Base-by-base conservation (phyloP, 2,797 vertebrate genomes). In the Aplochiton taeniatus region DNA sequence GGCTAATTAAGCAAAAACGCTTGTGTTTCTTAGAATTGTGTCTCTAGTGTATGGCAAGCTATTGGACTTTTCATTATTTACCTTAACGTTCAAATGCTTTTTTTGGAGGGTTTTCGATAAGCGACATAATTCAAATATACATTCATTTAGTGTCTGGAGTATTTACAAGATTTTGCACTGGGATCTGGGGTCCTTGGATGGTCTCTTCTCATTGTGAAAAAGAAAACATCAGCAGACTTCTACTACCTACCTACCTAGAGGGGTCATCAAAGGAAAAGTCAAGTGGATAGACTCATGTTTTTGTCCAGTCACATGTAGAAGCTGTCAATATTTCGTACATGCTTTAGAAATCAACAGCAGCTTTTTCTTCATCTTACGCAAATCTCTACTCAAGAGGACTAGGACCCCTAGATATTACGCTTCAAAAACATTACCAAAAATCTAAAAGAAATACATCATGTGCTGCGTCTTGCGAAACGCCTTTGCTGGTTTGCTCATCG, bases 361-460 rank as follows among this genome's bases (percentile, higher is more conserved):
- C 11, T 63, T 58, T 66, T 43, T 63, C 52, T 58, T 43, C 20
- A 63, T 58, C 67, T 55, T 65, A 70, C 41, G 70, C 70, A 73
- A 58, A 68, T 70, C 12, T 55, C 55, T 66, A 14, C 65, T 69
- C 58, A 70, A 79, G 75, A 84, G 87, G 86, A 90, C 87, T 88
- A 91, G 59, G 72, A 43, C 74, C 31, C 31, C 31, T 31, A 3
- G 66, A 72, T 76, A 60, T 64, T 61, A 70, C 68, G 79, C 72
- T 75, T 65, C 76, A 31, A 69, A 73, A 80, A 74, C 59, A 80
- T 80, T 73, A 76, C 68, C 73, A 42, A 66, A 56, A 75, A 84
- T 82, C 85, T 66, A 76, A 76, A 79, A 59, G 55, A 89, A 91
- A 80, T 89, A 82, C 83, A 91, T 72, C 83, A 93, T 92, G 92